Base-by-base conservation (phyloP, 2,113 vertebrate species). In the Todiramphus chloris region DNA sequence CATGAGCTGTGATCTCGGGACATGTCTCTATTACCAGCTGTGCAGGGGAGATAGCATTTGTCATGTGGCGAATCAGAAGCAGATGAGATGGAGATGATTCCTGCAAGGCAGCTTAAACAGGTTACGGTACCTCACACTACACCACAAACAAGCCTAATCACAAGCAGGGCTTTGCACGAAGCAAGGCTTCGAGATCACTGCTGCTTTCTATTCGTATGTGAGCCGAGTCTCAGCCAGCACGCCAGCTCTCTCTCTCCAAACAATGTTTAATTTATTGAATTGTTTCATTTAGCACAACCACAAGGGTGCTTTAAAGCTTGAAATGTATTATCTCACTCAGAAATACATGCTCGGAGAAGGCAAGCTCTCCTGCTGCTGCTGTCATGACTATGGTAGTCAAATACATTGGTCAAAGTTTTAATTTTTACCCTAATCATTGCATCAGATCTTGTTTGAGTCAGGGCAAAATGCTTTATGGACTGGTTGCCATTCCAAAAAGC, bases 191-290 rank as follows among this genome's bases (percentile, higher is more conserved):
- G 11, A n/a, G 23, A 33, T 44, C 27, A 6, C 74, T 78, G 35
- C 46, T 89, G 77, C 31, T 76, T 72, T 79, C 37, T 92, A 44
- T 92, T 92, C 82, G 63, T 23, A 27, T 11, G 33, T 10, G 51
- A 91, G 30, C 20, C 53, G 25, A 63, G 55, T 14, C 19, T 87
- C 70, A 70, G 28, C 19, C 16, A 1, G 74, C 87, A 70, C 39
- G 93, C 84, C 50, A 75, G 23, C 24, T 78, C 33, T 80, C 19
- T 62, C 58, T 89, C 76, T 72, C 60, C 2, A 1, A 90, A 46
- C 31, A 68, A 68, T 72, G 35, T 75, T 95, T 94, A 83, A 94
- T 93, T 80, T 78, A 88, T 79, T 75, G 64, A 92, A 86, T 67
- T 20, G 67, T 81, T 93, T 96, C 28, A 91, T 93, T 93, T 91